Base-by-base conservation (phyloP, 2,888 invertebrate genomes). In the Antheraea assamensis region DNA sequence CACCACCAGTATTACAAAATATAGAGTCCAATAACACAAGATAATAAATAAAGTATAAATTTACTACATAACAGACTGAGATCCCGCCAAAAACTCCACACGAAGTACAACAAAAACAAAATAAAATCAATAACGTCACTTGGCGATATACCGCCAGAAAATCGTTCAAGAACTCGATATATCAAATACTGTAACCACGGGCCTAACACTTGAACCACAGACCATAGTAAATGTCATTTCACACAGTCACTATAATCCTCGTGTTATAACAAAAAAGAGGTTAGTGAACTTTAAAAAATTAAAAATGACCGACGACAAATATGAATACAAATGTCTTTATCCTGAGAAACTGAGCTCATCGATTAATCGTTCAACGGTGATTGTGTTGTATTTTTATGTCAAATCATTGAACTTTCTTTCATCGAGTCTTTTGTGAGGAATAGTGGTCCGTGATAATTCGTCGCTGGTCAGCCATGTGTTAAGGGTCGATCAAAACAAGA, bases 351-450 rank as follows among this genome's bases (percentile, higher is more conserved):
- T 27, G 55, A 31, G 79, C 80, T 83, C 82, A 85, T 85, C 86
- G 81, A 88, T 89, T 88, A 87, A 88, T 89, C 88, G 87, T 79
- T 79, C 76, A 76, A 81, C 81, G 79, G 82, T 80, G 80, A 83
- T 74, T 73, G 71, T 74, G 77, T 81, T 61, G 42, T 73, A 73
- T 73, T 73, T 83, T 89, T 86, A 81, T 88, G 87, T 82, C 78
- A 74, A 87, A 85, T 88, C 89, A 88, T 84, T 81, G 81, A 76
- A 76, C 83, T 77, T 75, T 78, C 76, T 80, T 64, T 58, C 58
- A 21, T 85, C 84, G 86, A 83, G 84, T 82, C 80, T 78, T 76
- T 76, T 73, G 79, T 81, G 81, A 81, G 81, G 82, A 82, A 80
- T 79, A 79, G 76, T 30, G 64, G 24, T 27, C 66, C 66, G 70